Evolutionary conservation across 2,113 vertebrate genomes (phyloP), one percentile per base, ranked within the genome.

Genomic region (Calyptommatus sinebrachiatus): DNA sequence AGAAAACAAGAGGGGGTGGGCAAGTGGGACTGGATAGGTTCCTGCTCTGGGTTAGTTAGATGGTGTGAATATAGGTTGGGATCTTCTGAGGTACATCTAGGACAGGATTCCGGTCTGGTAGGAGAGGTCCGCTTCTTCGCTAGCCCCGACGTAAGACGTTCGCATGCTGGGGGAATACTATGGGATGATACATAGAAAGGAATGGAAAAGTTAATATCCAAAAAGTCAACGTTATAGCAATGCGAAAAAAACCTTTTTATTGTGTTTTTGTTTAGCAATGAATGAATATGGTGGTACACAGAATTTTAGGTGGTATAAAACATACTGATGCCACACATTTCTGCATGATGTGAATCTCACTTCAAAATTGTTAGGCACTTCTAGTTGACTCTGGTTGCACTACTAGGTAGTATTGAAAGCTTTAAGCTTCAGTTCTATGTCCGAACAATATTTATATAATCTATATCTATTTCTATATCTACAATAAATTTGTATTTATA

Each of bases 101-200:
- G 79, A 63, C 76, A 73, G 79, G 53, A 80, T 63, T 63, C 85
- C 75, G 50, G 73, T 80, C 77, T 65, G 73, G 79, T 73, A 81
- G 22, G 72, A 77, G 68, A 80, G 73, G 77, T 80, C 82, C 29
- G 78, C 78, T 68, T 87, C 85, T 79, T 87, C 84, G 74, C 79
- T 80, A 75, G 83, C 79, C 72, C 85, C 75, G 31, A 85, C 83
- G 67, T 87, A 84, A 74, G 87, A 88, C 79, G 73, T 84, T 83
- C 79, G 81, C 83, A 84, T 85, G 88, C 79, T 82, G 79, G 88
- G 85, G 66, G 82, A 87, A 62, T 87, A 85, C 84, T 87, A 71
- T 45, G 71, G 41, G 35, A 67, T 11, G 21, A 76, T 18, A 65
- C 12, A 75, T 2, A 79, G 46, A 82, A 9, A 84, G 53, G 31